Percentiles rank a stretch among this genome's conserved stretches.
These are phyloP conservation scores for Pterois miles DNA, from an alignment of 2,797 vertebrate species.

Conservation along the genomic window DNA sequence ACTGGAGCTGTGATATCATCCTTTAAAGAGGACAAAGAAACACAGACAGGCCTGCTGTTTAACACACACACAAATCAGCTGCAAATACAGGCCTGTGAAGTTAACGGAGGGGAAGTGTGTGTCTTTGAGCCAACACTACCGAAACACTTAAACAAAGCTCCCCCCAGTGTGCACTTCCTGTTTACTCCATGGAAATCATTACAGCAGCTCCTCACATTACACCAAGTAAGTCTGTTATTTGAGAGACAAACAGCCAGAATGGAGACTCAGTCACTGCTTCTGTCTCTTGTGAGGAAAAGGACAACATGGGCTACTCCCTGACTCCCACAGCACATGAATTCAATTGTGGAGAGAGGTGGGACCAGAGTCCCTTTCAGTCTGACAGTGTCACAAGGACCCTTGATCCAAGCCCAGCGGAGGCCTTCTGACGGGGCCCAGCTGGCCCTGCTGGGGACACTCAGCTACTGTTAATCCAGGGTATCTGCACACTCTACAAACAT, in stretches of 20 bases:
- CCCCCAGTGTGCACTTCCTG: constrained; percentile 49
- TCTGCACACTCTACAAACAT: neutral
- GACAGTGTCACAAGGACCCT: constrained; percentile 56
- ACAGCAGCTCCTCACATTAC: constrained; percentile 29
- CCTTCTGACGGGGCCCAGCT: neutral
- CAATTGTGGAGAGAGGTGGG: constrained; percentile 10
- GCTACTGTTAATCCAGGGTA: constrained; percentile 20
- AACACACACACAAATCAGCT: constrained; percentile 43
- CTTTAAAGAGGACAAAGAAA: constrained; percentile 59
- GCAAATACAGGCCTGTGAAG: neutral
- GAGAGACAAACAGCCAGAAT: neutral
- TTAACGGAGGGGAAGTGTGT: constrained; percentile 16
- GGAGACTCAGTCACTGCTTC: constrained; percentile 9
- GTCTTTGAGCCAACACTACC: neutral
- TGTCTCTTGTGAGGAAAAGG: constrained; percentile 17
- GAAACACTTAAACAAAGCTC: constrained; percentile 27
- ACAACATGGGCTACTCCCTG: constrained; percentile 36
- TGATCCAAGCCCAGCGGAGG: constrained; percentile 50
- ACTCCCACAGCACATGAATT: constrained; percentile 31
- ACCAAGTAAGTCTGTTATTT: constrained; percentile 22
- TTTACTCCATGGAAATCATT: constrained; percentile 42
- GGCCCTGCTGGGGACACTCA: neutral
- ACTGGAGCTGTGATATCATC: constrained; percentile 46
- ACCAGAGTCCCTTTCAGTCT: constrained; percentile 50
- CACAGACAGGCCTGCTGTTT: constrained; percentile 49